Evolutionary conservation across 2,888 invertebrate genomes (phyloP), one percentile per base, ranked within the genome.

Genomic region (Tachina fera): DNA sequence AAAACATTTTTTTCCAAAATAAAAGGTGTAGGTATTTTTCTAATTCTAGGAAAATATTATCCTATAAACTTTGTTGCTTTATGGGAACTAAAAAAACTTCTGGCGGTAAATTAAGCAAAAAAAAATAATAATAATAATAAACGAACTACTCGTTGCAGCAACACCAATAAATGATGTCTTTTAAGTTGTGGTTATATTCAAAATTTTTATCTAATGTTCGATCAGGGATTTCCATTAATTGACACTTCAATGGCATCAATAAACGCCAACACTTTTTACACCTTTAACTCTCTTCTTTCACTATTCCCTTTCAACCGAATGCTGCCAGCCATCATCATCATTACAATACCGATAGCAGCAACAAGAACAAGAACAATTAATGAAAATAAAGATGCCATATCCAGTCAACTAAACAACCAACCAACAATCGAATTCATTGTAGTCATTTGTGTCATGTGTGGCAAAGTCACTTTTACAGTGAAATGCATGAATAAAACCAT

Each of bases 231-330:
- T 85, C 79, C 86, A 84, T 87, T 88, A 88, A 88, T 88, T 88
- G 88, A 88, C 87, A 88, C 84, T 87, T 88, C 88, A 86, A 88
- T 86, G 83, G 87, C 88, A 81, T 60, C 83, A 84, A 81, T 84
- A 87, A 84, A 86, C 86, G 87, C 84, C 87, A 87, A 85, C 86
- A 86, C 16, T 72, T 67, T 31, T 81, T 84, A 76, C 82, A 84
- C 82, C 82, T 75, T 77, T 74, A 45, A 72, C 72, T 51, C 14
- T 10, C 11, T 49, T 53, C 41, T 31, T 11, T 31, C 22, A 9
- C 8, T n/a, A 72, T 39, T 56, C 47, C 61, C 65, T 70, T 47
- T 56, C 41, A 76, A 81, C 60, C 61, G 53, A 31, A 6, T 5
- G 31, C 31, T 31, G 31, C 31, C 10, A 19, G n/a, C 43, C 68